Conservation (phyloP, 2,888 invertebrate species). For the Erebia epiphron region DNA sequence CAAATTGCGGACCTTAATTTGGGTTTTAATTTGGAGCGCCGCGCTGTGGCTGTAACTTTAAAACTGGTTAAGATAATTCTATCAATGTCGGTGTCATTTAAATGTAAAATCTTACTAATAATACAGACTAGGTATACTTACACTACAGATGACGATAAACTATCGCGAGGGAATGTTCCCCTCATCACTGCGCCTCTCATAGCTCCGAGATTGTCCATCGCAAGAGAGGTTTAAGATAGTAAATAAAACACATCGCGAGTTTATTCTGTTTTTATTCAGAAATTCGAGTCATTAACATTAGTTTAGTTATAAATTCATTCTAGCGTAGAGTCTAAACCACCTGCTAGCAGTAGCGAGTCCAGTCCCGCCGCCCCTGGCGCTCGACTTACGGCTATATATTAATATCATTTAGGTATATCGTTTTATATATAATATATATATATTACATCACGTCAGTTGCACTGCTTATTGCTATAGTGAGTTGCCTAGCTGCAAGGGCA, state of each 20-base stretch:
- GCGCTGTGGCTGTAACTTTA: too few relatives aligned
- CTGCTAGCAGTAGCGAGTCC: constrained; percentile 59
- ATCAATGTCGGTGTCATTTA: too few relatives aligned
- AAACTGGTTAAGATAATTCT: too few relatives aligned
- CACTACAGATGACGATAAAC: not conserved
- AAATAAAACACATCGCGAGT: constrained; percentile 48
- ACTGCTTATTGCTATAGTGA: constrained; percentile 65
- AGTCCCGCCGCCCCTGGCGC: constrained; percentile 49
- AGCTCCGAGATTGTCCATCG: not conserved
- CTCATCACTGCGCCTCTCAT: too few relatives aligned
- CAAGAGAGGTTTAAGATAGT: not conserved
- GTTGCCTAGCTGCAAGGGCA: constrained; percentile 35
- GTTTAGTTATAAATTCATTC: constrained; percentile 70
- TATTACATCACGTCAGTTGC: constrained; percentile 50
- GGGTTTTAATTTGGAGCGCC: too few relatives aligned
- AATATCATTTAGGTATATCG: constrained; percentile 2
- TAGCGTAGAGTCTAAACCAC: constrained; percentile 72
- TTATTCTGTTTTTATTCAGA: constrained; percentile 67
- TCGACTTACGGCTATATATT: constrained; percentile 35
- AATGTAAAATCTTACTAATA: too few relatives aligned
- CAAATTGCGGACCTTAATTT: too few relatives aligned
- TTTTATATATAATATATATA: not conserved
- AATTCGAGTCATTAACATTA: constrained; percentile 70
- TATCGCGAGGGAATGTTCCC: not conserved
- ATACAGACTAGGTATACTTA: not conserved